Conservation (phyloP, 2,797 vertebrate genomes). For the Rhinatrema bivittatum region DNA sequence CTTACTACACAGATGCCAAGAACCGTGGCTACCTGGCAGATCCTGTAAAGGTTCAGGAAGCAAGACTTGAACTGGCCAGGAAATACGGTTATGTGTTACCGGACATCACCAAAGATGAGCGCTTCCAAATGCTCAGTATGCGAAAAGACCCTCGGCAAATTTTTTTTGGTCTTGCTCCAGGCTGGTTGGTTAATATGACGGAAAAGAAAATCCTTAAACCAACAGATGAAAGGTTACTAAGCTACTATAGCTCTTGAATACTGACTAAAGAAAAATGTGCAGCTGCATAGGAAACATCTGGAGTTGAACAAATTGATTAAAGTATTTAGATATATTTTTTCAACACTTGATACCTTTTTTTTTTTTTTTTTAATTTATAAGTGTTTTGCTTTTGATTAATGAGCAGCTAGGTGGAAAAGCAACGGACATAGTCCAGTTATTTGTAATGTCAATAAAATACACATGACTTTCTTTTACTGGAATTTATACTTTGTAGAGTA, state of each 20-base stretch:
- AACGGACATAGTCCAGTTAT: too few species aligned
- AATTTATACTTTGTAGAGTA: too few species aligned
- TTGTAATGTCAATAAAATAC: too few species aligned
- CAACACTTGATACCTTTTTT: too few species aligned
- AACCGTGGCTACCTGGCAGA: conserved; percentile 86
- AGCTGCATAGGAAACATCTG: conserved; percentile 34
- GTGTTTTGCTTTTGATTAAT: too few species aligned
- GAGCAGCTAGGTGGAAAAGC: too few species aligned
- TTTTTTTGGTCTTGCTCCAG: conserved; percentile 91
- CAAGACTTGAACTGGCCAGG: conserved; percentile 73
- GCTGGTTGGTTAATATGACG: conserved; percentile 87
- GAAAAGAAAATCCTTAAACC: conserved; percentile 94
- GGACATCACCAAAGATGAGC: conserved; percentile 81
- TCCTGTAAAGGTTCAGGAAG: conserved; percentile 65
- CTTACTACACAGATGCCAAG: conserved; percentile 70
- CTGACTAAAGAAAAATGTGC: background rate
- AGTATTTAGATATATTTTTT: too few species aligned
- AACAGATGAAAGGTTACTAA: conserved; percentile 73
- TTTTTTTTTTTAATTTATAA: too few species aligned
- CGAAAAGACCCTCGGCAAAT: conserved; percentile 89
- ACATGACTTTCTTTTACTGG: too few species aligned
- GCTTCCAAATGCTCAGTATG: conserved; percentile 75
- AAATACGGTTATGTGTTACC: conserved; percentile 88
- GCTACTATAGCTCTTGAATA: conserved; percentile 76
- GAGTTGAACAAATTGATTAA: conserved; percentile 23